A percentile compares a stretch with the other conserved stretches of the same genome.
Evolutionary conservation across 2,888 invertebrate genomes (phyloP).

Genomic region (Argynnis bischoffii): DNA sequence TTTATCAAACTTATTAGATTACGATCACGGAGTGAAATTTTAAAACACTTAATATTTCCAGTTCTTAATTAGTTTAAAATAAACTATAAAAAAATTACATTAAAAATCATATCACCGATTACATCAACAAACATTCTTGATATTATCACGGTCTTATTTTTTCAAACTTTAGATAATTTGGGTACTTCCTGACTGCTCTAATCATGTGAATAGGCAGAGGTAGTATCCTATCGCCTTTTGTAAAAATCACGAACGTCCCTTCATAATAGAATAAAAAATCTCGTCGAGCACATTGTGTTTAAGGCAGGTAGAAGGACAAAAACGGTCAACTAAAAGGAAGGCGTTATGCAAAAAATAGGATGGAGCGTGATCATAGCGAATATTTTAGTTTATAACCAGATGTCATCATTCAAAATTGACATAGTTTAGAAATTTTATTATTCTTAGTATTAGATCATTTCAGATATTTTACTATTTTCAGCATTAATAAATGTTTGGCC

Average conservation of each 20-base stretch:
- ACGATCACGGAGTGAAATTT: not conserved
- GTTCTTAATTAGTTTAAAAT: conserved; percentile 10
- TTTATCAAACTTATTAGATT: conserved; percentile 7
- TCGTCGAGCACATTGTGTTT: conserved; percentile 62
- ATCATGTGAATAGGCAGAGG: conserved; percentile 64
- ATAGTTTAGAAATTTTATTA: not conserved
- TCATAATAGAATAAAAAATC: conserved; percentile 62
- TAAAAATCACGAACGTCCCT: conserved; percentile 76
- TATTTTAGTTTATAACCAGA: conserved; percentile 69
- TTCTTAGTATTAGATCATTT: too few species aligned
- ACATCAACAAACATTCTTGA: conserved; percentile 4
- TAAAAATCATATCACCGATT: conserved; percentile 16
- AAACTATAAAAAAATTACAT: not conserved
- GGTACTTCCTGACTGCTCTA: conserved; percentile 67
- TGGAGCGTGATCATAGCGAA: conserved; percentile 70
- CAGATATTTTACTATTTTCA: too few species aligned
- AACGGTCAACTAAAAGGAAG: conserved; percentile 54
- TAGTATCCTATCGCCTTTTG: conserved; percentile 78
- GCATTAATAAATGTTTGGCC: too few species aligned
- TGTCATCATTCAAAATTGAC: conserved; percentile 62
- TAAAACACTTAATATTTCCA: conserved; percentile 4
- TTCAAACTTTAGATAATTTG: conserved; percentile 37
- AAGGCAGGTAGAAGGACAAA: conserved; percentile 72
- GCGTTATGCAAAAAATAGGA: conserved; percentile 61
- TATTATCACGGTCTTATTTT: conserved; percentile 11